Percentiles rank a stretch among this genome's conserved stretches.
phyloP scores from a whole-genome alignment of 2,888 invertebrate species.

The Oscheius myriophilus region DNA sequence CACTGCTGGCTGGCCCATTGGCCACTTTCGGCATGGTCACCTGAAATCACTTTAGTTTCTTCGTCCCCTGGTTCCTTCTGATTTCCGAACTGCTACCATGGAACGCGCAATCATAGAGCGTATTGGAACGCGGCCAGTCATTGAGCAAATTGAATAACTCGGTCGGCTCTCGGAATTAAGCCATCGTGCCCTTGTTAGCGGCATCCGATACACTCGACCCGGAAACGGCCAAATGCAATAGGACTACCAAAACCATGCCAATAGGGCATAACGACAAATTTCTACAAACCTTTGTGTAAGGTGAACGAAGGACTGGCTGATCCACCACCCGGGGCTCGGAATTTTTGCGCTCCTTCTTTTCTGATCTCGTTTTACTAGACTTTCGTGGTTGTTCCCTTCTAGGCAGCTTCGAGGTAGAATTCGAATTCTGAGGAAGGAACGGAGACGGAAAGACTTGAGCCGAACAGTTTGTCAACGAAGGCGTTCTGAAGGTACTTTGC shows the following conservation, averaged over 20 bases:
- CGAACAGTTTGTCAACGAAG: conserved; percentile 35
- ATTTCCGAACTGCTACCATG: conserved; percentile 13
- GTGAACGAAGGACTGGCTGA: conserved; percentile 23
- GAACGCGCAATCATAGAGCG: conserved; percentile 17
- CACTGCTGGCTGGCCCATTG: conserved; percentile 44
- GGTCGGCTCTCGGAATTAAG: conserved; percentile 21
- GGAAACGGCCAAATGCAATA: not conserved
- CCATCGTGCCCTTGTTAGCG: conserved; percentile 27
- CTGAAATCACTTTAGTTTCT: conserved; percentile 25
- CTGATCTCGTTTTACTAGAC: conserved; percentile 20
- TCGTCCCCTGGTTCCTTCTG: not conserved
- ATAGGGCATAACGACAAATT: not conserved
- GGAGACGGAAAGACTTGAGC: conserved; percentile 23
- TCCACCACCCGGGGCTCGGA: conserved; percentile 27
- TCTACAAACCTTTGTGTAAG: conserved; percentile 31
- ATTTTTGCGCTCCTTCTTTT: conserved; percentile 36
- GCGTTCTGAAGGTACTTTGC: too few relatives aligned
- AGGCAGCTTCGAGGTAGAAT: conserved; percentile 15
- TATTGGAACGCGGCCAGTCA: conserved; percentile 13
- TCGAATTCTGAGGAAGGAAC: conserved; percentile 9
- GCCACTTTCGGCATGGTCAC: conserved; percentile 44
- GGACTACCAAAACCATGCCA: not conserved
- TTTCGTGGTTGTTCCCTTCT: conserved; percentile 19
- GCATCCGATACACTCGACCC: conserved; percentile 23
- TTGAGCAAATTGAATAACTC: conserved; percentile 23